Evolutionary conservation across 2,888 invertebrate species (phyloP).

Genomic region (Eupithecia subumbrata): DNA sequence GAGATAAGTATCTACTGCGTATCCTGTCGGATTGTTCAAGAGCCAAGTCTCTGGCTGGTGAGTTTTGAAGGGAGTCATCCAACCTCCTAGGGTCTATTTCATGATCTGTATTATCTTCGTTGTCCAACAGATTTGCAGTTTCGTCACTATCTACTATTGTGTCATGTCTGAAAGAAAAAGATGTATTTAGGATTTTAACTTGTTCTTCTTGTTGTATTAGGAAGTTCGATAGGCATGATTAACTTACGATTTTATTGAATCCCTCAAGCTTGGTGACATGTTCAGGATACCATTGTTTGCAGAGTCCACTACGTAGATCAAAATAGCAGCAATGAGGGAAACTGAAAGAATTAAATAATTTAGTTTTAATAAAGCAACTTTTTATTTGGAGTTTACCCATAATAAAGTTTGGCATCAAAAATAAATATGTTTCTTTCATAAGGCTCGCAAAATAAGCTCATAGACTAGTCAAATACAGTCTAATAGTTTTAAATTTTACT

Average conservation of each 20-base stretch:
- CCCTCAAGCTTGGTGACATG: conserved; percentile 87
- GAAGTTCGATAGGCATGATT: not conserved
- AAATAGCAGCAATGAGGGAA: conserved; percentile 88
- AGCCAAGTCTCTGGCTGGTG: conserved; percentile 56
- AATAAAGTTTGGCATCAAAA: not conserved
- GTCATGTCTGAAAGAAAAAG: conserved; percentile 45
- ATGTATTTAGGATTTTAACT: not conserved
- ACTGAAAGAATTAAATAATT: conserved; percentile 74
- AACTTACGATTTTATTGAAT: conserved; percentile 71
- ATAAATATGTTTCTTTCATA: too few species aligned
- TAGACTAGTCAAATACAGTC: too few species aligned
- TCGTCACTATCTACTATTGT: conserved; percentile 58
- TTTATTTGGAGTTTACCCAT: not conserved
- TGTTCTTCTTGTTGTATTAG: not conserved
- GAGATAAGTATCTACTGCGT: conserved; percentile 77
- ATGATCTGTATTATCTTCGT: conserved; percentile 68
- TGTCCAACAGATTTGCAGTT: conserved; percentile 70
- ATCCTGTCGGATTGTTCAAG: conserved; percentile 75
- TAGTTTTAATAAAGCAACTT: too few species aligned
- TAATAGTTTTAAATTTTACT: too few species aligned
- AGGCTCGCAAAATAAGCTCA: too few species aligned
- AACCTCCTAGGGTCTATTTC: conserved; percentile 60
- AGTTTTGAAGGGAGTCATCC: conserved; percentile 49
- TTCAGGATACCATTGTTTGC: conserved; percentile 88
- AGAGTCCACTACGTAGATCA: conserved; percentile 90